Evolutionary conservation across 2,888 invertebrate species (phyloP).

Genomic region (Ochropleura leucogaster): DNA sequence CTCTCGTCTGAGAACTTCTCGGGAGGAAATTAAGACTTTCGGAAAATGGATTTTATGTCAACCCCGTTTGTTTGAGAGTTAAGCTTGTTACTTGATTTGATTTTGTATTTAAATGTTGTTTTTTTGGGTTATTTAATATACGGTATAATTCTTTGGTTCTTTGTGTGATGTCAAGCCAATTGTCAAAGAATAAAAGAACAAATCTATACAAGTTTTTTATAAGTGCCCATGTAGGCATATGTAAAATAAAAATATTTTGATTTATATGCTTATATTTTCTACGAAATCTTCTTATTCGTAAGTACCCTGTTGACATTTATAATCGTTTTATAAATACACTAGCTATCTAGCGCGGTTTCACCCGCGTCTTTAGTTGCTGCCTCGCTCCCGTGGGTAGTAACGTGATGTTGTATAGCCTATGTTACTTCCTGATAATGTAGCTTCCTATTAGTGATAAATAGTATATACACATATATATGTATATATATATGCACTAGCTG

Average conservation of each 20-base stretch:
- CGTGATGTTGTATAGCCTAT: too few relatives aligned
- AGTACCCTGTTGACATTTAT: background rate
- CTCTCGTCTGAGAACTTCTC: constrained; percentile 83
- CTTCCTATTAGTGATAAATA: too few relatives aligned
- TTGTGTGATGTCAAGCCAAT: background rate
- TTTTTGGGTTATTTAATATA: background rate
- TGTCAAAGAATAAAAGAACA: background rate
- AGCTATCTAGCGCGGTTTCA: too few relatives aligned
- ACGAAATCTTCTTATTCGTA: background rate
- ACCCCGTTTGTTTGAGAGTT: constrained; percentile 70
- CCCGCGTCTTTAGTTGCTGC: too few relatives aligned
- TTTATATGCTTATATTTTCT: too few relatives aligned
- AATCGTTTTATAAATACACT: background rate
- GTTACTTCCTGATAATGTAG: too few relatives aligned
- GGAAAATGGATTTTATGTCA: constrained; percentile 81
- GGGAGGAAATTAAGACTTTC: constrained; percentile 81
- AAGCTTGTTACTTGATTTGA: constrained; percentile 45
- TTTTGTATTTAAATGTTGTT: constrained; percentile 29
- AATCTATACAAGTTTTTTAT: background rate
- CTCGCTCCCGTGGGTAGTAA: too few relatives aligned
- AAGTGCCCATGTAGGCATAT: too few relatives aligned
- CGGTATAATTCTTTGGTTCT: background rate
- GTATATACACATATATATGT: too few relatives aligned
- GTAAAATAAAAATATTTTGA: too few relatives aligned
- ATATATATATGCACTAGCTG: too few relatives aligned